Evolutionary conservation across 2,797 vertebrate genomes (phyloP), one percentile per base, ranked within the genome.

Genomic region (Semaprochilodus insignis): DNA sequence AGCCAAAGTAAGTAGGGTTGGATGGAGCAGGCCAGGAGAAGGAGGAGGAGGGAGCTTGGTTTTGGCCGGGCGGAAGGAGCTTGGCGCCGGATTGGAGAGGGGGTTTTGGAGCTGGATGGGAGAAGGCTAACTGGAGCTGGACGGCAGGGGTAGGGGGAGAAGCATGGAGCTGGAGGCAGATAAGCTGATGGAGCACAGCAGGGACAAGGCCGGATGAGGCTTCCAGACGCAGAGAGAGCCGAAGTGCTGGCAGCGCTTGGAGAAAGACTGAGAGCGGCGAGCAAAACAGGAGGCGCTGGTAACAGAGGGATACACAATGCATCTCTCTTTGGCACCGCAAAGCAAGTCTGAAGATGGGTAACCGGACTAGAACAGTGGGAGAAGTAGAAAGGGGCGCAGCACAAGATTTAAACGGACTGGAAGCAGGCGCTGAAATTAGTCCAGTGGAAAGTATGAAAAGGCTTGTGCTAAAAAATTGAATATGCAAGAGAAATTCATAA

Each of bases 31-130:
- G 34, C 19, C 73, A 74, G 60, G 23, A 73, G 63, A 59, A 54
- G 76, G 21, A 92, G 91, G 91, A 91, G 82, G 83, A 83, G 88
- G 90, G 89, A 89, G 65, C 59, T 57, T 77, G 60, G 77, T 73
- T 85, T 31, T 78, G 78, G 36, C 57, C 55, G 19, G 71, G 57
- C 79, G 72, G 77, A 80, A 48, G 81, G 60, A 67, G 60, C 23
- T 44, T 17, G 34, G 51, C 54, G 44, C 76, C 62, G 70, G 77
- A 83, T 52, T 75, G 83, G 59, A 78, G 62, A 72, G 48, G 69
- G 23, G 36, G 57, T 72, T 76, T 79, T 77, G 60, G 69, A 80
- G 69, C 74, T 6, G 48, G 79, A 59, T 44, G 44, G 67, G 19
- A 74, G 76, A 62, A 31, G 66, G 81, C 52, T 83, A 78, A 74